These are phyloP conservation scores for Eueides isabella DNA, from an alignment of 1,140 invertebrate genomes.

Conservation along the genomic window DNA sequence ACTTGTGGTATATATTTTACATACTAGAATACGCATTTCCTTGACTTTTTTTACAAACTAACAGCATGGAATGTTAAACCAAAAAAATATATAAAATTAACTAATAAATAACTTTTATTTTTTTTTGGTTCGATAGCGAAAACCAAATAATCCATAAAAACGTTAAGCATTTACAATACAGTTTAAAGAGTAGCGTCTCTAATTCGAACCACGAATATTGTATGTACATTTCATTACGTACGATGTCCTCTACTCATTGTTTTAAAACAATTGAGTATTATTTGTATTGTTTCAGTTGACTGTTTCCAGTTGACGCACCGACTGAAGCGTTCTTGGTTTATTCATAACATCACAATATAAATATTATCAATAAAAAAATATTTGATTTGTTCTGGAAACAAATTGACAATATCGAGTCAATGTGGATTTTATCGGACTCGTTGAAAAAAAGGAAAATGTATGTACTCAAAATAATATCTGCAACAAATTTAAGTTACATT, in stretches of 20 bases:
- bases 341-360: neutral
- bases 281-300: neutral
- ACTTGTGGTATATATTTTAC: no score
- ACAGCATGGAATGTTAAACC: no score
- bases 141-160: no score
- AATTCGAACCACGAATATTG: no score
- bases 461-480: neutral
- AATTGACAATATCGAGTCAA: slow-evolving; percentile 3
- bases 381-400: slow-evolving; percentile 2
- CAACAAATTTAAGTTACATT: neutral
- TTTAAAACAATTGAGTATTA: neutral
- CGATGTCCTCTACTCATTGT: neutral
- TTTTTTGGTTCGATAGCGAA: no score
- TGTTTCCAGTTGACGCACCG: neutral
- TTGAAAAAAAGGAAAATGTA: neutral
- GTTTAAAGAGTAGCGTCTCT: no score
- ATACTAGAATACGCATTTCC: no score
- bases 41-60: no score
- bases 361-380: neutral
- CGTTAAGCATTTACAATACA: no score
- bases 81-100: no score
- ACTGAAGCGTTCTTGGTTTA: neutral
- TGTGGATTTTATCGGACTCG: neutral
- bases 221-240: no score
- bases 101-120: no score